These are phyloP conservation scores for Promerops cafer DNA, from an alignment of 2,113 vertebrate genomes.

Conservation along the genomic window DNA sequence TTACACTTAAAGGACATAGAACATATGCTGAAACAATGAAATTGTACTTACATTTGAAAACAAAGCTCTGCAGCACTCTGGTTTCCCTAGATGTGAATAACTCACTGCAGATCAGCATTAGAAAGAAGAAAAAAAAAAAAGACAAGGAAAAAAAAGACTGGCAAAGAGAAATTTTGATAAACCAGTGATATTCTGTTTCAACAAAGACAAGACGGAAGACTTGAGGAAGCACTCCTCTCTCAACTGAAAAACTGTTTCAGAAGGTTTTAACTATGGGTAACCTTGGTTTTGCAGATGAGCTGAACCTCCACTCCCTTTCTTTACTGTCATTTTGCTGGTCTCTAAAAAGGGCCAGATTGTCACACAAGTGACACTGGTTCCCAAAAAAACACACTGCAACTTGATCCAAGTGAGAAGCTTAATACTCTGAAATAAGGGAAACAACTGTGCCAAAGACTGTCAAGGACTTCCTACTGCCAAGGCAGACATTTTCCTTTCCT, in stretches of 20 bases:
- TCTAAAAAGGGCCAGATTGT: background rate
- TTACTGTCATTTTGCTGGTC: background rate
- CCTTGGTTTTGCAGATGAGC: background rate
- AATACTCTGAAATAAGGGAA: background rate
- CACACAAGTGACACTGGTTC: background rate
- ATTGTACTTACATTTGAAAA: background rate
- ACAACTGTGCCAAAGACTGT: background rate
- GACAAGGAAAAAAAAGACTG: background rate
- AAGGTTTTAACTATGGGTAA: background rate
- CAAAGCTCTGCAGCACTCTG: background rate
- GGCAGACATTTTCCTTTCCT: background rate
- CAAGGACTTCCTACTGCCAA: background rate
- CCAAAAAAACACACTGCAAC: background rate
- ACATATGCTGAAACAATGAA: background rate
- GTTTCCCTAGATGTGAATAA: background rate
- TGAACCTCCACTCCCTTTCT: background rate
- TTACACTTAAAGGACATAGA: background rate
- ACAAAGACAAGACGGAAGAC: background rate
- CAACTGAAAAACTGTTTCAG: background rate
- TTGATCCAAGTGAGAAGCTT: background rate
- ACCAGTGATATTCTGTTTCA: background rate
- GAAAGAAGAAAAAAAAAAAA: fast-evolving
- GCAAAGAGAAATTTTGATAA: background rate
- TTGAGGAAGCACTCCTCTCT: background rate
- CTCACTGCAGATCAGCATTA: background rate